Percentiles rank a stretch among this genome's conserved stretches.
phyloP scores from a whole-genome alignment of 1,140 invertebrate species.

The Brachionus rubens region DNA sequence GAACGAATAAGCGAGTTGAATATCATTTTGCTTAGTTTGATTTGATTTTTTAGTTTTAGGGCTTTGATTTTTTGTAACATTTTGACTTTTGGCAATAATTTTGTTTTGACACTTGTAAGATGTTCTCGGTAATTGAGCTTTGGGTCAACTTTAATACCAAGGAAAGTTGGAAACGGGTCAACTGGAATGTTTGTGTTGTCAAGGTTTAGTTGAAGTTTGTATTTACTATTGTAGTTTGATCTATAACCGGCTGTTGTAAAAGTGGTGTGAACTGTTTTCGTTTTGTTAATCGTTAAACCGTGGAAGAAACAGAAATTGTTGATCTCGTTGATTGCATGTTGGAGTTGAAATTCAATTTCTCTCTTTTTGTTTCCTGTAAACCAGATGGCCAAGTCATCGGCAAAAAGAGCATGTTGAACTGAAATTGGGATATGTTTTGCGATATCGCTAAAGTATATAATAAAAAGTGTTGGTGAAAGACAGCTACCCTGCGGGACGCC shows the following conservation, averaged over 20 bases:
- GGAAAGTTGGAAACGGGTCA: neutral
- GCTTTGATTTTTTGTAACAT: neutral
- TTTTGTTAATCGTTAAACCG: neutral
- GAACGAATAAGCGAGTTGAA: neutral
- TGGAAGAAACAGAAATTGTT: neutral
- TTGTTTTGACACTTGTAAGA: neutral
- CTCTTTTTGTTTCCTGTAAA: neutral
- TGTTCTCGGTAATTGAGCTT: neutral
- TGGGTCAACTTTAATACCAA: neutral
- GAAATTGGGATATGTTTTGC: neutral
- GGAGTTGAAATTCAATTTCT: neutral
- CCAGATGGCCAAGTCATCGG: constrained; percentile 11
- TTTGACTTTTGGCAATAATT: neutral
- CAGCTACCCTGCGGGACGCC: constrained; percentile 40
- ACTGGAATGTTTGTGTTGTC: neutral
- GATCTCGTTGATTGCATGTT: neutral
- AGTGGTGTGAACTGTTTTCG: neutral
- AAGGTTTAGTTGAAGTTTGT: too few relatives aligned
- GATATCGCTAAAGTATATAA: constrained; percentile 17
- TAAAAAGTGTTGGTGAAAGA: constrained; percentile 18
- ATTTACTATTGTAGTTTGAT: too few relatives aligned
- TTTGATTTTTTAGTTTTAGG: neutral
- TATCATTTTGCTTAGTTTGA: neutral
- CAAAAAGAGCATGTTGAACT: neutral
- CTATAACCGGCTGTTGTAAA: neutral